A percentile compares a stretch with the other conserved stretches of the same genome.
Evolutionary conservation across 92 coral and sea anemone genomes (phyloP).

Genomic region (Porites divaricata): DNA sequence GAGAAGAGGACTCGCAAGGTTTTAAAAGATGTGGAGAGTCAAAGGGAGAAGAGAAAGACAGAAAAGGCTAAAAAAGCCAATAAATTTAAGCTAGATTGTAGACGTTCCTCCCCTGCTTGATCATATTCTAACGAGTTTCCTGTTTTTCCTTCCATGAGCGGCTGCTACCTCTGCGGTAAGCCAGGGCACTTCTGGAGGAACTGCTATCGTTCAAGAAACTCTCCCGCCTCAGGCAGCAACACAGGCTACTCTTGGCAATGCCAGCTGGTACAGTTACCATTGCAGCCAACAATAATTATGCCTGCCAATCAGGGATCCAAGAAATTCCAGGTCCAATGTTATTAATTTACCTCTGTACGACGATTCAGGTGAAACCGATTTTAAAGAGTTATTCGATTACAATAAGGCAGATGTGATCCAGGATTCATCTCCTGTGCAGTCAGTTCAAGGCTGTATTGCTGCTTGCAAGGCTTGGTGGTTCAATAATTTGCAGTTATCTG

Average conservation of each 20-base stretch:
- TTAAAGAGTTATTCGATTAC: not conserved
- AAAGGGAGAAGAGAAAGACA: too few species aligned
- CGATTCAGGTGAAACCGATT: not conserved
- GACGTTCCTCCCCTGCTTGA: not conserved
- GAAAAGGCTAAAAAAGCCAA: constrained; percentile 34
- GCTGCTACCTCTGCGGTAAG: not conserved
- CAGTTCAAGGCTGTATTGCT: constrained; percentile 57
- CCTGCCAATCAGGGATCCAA: not conserved
- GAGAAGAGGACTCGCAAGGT: constrained; percentile 44
- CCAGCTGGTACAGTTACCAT: not conserved
- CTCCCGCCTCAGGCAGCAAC: not conserved
- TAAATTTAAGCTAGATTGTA: constrained; percentile 6
- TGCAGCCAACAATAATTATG: not conserved
- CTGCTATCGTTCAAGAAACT: too few species aligned
- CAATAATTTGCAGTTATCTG: constrained; percentile 44
- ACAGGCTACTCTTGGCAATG: not conserved
- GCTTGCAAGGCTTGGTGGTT: constrained; percentile 53
- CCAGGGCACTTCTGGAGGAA: too few species aligned
- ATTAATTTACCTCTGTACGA: not conserved
- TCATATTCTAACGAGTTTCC: not conserved
- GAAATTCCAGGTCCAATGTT: not conserved
- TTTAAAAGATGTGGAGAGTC: too few species aligned
- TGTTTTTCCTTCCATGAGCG: constrained; percentile 5
- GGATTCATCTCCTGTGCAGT: not conserved
- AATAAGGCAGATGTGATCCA: not conserved